Evolutionary conservation across 1,140 invertebrate genomes (phyloP).

Genomic region (Aphaenogaster ashmeadi): DNA sequence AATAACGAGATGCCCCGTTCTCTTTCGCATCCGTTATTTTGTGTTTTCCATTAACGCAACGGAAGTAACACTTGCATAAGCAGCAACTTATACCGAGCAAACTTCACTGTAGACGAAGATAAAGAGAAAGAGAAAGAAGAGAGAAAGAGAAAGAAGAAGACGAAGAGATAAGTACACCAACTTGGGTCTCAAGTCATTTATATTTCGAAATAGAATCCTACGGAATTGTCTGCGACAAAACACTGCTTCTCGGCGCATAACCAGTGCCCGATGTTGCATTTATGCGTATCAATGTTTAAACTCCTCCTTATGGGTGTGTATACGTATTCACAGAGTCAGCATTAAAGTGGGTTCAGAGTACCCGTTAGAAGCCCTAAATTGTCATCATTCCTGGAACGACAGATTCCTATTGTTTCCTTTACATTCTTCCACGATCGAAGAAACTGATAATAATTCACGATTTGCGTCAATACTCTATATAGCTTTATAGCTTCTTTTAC

Average conservation of each 20-base stretch:
- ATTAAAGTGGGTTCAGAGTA: neutral
- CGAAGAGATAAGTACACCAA: neutral
- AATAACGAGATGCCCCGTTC: slow-evolving; percentile 7
- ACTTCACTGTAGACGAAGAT: neutral
- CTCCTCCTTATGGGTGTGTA: slow-evolving; percentile 51
- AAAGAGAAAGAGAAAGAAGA: neutral
- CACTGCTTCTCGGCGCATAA: slow-evolving; percentile 18
- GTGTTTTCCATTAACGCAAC: slow-evolving; percentile 37
- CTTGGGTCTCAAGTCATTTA: slow-evolving; percentile 27
- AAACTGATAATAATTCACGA: slow-evolving; percentile 43
- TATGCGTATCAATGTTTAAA: slow-evolving; percentile 62
- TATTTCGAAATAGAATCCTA: slow-evolving; percentile 57
- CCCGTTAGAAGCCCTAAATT: neutral
- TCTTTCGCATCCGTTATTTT: neutral
- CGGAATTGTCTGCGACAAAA: neutral
- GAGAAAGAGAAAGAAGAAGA: neutral
- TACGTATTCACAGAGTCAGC: slow-evolving; percentile 27
- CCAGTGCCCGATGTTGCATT: slow-evolving; percentile 42
- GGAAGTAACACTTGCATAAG: slow-evolving; percentile 15
- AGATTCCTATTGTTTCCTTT: slow-evolving; percentile 1
- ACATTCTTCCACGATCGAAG: neutral
- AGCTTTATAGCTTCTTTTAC: neutral
- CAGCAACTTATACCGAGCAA: neutral
- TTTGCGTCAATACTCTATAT: slow-evolving; percentile 19
- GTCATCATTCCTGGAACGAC: neutral